Evolutionary conservation across 2,113 vertebrate species (phyloP), one percentile per base, ranked within the genome.

Genomic region (Porphyrio hochstetteri): DNA sequence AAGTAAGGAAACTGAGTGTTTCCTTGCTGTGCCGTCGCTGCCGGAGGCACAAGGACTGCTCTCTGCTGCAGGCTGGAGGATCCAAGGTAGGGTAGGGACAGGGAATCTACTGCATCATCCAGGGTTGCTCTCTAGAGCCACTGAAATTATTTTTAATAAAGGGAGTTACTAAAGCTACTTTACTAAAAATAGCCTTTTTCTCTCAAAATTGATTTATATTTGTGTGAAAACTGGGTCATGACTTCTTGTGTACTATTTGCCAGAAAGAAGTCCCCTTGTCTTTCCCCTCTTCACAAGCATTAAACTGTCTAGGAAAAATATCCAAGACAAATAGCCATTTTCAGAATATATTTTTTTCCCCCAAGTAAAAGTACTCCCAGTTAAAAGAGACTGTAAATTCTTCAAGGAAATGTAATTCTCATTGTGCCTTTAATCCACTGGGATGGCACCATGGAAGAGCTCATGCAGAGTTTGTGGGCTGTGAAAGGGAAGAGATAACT

Each of bases 31-130:
- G 24, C 19, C 60, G 17, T 35, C 48, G 16, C 44, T 69, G 35
- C 15, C 33, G 6, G 2, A 65, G 46, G 28, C n/a, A 40, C 29
- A 38, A 80, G 31, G 24, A 25, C 33, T n/a, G 17, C 40, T 74
- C 40, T 28, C 13, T 48, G 0, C 7, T 0, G 1, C 36, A 61
- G 52, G 6, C 11, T 76, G 38, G 7, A 67, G 13, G 16, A 27
- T 82, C 50, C 50, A 19, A 55, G 19, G 12, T 24, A 67, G 7
- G 46, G 10, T 27, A 67, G 35, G 53, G 9, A 59, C 15, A 46
- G 28, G 2, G 10, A 3, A 21, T 71, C 14, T 77, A 7, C 55
- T 77, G 16, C 17, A 23, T 16, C 3, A 13, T 19, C 28, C 40
- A 59, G 23, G 42, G 5, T 46, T 89, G 33, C 27, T 57, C 40